phyloP scores from a whole-genome alignment of 2,113 vertebrate genomes.

The Galemys pyrenaicus region DNA sequence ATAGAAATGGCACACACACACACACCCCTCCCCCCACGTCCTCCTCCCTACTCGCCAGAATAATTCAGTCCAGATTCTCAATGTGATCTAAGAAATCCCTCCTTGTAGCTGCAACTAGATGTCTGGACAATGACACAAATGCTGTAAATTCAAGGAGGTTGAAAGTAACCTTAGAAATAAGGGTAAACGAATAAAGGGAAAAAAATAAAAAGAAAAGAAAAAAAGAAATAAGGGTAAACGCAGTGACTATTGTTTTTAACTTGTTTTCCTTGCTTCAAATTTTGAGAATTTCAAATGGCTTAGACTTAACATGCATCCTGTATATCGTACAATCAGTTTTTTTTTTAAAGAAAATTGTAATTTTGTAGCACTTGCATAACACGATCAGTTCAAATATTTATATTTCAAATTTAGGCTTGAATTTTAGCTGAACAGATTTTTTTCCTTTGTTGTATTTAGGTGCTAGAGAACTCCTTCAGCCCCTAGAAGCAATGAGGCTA shows the following conservation, averaged over 20 bases:
- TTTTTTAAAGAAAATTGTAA: neutral
- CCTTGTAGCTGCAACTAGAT: neutral
- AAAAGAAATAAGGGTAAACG: neutral
- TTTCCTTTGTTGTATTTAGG: neutral
- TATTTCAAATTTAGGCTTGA: slow-evolving; percentile 7
- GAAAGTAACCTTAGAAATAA: slow-evolving; percentile 25
- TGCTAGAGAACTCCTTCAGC: neutral
- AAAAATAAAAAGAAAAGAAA: too few relatives aligned
- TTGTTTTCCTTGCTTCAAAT: neutral
- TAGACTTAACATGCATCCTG: neutral
- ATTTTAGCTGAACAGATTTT: neutral
- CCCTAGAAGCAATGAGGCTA: neutral
- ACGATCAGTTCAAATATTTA: neutral
- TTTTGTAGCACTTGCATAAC: neutral
- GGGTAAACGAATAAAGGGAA: too few relatives aligned
- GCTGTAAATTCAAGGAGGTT: neutral
- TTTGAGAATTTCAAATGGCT: slow-evolving; percentile 25
- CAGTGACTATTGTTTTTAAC: neutral
- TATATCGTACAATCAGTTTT: neutral
- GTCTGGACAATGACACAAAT: neutral
- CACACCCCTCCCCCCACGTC: too few relatives aligned
- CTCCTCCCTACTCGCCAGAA: too few relatives aligned
- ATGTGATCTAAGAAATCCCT: neutral
- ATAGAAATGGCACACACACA: neutral
- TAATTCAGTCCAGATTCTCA: slow-evolving; percentile 11